phyloP scores from a whole-genome alignment of 2,888 invertebrate species.

The Taenaris catops region DNA sequence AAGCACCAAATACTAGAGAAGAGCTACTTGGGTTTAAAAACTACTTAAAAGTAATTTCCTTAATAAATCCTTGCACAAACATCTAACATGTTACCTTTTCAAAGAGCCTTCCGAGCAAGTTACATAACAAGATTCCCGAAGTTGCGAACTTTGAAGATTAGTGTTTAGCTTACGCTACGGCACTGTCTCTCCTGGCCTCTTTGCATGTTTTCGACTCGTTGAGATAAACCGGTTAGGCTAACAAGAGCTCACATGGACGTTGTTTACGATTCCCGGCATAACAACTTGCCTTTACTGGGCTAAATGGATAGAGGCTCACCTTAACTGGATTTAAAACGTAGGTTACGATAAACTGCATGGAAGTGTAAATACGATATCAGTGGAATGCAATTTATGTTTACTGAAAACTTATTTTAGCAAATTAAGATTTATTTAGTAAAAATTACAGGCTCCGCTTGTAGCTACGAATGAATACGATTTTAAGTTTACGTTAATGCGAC shows the following conservation, averaged over 20 bases:
- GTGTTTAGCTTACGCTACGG: constrained; percentile 25
- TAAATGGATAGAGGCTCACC: constrained; percentile 3
- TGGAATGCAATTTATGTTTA: background rate
- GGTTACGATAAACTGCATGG: background rate
- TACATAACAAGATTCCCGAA: constrained; percentile 22
- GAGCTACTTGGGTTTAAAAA: constrained; percentile 6
- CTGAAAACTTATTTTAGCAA: too few species aligned
- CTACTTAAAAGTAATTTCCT: constrained; percentile 10
- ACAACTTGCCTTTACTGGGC: constrained; percentile 31
- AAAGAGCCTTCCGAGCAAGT: constrained; percentile 12
- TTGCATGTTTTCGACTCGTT: constrained; percentile 42
- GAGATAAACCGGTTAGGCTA: constrained; percentile 47
- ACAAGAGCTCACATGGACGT: constrained; percentile 42
- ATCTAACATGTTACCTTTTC: constrained; percentile 10
- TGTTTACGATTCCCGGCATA: constrained; percentile 44
- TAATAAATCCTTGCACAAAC: constrained; percentile 10
- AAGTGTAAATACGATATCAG: constrained; percentile 2
- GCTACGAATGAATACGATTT: too few species aligned
- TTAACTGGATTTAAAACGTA: constrained; percentile 2
- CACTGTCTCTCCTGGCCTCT: constrained; percentile 25
- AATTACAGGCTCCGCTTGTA: too few species aligned
- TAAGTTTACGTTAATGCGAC: too few species aligned
- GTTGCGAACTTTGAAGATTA: constrained; percentile 24
- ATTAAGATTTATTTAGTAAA: too few species aligned
- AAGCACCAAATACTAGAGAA: background rate